Evolutionary conservation across 2,113 vertebrate species (phyloP), one percentile per base, ranked within the genome.

Genomic region (Mus musculus): DNA sequence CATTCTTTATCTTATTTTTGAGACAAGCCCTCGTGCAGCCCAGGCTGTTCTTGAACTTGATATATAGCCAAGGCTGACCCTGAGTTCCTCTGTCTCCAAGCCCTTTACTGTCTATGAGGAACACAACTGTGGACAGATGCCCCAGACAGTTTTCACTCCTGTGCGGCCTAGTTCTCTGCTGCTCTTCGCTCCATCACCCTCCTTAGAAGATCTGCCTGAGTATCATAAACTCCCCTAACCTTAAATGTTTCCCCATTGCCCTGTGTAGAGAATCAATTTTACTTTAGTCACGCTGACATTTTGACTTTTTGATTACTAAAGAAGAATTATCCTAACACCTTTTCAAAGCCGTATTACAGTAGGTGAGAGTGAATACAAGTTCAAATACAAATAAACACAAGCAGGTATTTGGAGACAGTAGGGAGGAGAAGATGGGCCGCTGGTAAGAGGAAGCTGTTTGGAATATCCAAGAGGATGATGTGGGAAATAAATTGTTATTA

Each of bases 291-390:
- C 1, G 63, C 8, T 52, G n/a, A 13, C 63, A 63, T 90, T 81
- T 86, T 46, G 65, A 61, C n/a, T 5, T 88, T 89, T 95, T 65
- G 14, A 81, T 26, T 77, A 7, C 77, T 88, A 84, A 91, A 80
- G 76, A 39, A 39, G 82, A 86, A 69, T 81, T 77, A 71, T 59
- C 39, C 42, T 52, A 12, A 63, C 7, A 26, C 30, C 76, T 82
- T 30, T 72, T 86, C 12, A 61, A 92, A 20, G 30, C 4, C 80
- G 87, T 86, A 88, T 88, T 63, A 14, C 4, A 26, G 33, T 65
- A 26, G 54, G 5, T 67, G 30, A 92, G 52, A 82, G 59, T 76
- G 8, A 86, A 77, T 24, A 49, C 72, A 89, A 63, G 17, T 69
- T 49, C 12, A 16, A 6, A 17, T 69, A 59, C 20, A 75, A 73